These are phyloP conservation scores for Drosophila carrolli DNA, from an alignment of 1,140 invertebrate genomes.

Conservation along the genomic window DNA sequence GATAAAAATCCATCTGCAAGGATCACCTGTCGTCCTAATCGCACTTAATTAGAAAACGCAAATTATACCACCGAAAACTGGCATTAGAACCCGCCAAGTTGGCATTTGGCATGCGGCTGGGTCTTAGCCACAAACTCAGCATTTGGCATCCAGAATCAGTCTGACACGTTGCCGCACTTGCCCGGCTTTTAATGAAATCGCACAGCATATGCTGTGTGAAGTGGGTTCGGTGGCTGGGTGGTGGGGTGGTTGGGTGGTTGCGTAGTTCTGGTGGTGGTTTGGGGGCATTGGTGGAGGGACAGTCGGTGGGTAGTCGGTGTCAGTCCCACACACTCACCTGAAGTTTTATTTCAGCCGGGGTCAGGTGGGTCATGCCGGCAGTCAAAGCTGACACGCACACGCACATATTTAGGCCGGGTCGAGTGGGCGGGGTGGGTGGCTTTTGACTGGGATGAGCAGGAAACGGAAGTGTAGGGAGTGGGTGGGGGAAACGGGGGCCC, in stretches of 20 bases:
- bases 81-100: slow-evolving; percentile 48
- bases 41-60: slow-evolving; percentile 57
- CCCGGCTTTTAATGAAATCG: slow-evolving; percentile 60
- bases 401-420: slow-evolving; percentile 73
- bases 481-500: slow-evolving; percentile 17
- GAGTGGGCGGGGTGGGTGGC: slow-evolving; percentile 21
- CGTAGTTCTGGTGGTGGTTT: slow-evolving; percentile 2
- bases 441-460: neutral
- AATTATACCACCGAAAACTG: slow-evolving; percentile 50
- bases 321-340: slow-evolving; percentile 36
- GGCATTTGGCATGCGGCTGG: slow-evolving; percentile 33
- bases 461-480: slow-evolving; percentile 5
- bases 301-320: slow-evolving; percentile 1
- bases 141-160: slow-evolving; percentile 15
- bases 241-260: neutral
- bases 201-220: slow-evolving; percentile 51
- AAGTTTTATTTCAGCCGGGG: slow-evolving; percentile 57
- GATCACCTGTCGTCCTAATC: slow-evolving; percentile 7
- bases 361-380: slow-evolving; percentile 62
- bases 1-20: neutral
- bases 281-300: neutral
- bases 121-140: slow-evolving; percentile 39
- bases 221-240: slow-evolving; percentile 3
- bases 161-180: slow-evolving; percentile 43
- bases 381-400: slow-evolving; percentile 79